Percentiles rank a stretch among this genome's conserved stretches.
These are phyloP conservation scores for Rhyacichthys aspro DNA, from an alignment of 2,797 vertebrate species.

Conservation along the genomic window DNA sequence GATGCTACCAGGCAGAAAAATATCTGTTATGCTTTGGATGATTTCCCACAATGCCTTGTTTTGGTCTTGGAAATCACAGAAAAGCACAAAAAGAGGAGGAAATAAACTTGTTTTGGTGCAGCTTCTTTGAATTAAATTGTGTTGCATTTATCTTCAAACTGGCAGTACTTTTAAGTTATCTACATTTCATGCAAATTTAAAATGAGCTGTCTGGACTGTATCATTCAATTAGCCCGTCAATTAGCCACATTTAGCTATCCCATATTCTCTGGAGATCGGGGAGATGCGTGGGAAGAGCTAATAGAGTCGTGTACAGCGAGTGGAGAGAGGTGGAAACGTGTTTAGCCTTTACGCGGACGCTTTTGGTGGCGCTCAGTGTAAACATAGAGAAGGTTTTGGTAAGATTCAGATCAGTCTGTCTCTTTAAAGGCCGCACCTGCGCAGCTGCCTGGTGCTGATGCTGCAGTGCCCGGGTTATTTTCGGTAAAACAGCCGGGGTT, in stretches of 20 bases:
- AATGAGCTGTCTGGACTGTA: background rate
- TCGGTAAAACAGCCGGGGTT: conserved; percentile 83
- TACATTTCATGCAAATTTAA: conserved; percentile 5
- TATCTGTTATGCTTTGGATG: conserved; percentile 4
- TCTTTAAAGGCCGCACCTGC: conserved; percentile 84
- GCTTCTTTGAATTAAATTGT: background rate
- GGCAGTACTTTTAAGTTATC: conserved; percentile 15
- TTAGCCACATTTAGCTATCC: conserved; percentile 16
- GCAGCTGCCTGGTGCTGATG: conserved; percentile 81
- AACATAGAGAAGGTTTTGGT: conserved; percentile 39
- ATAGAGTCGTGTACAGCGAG: background rate
- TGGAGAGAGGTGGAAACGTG: background rate
- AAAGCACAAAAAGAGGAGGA: too few relatives aligned
- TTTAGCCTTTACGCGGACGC: background rate
- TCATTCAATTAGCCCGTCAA: conserved; percentile 17
- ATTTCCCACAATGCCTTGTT: conserved; percentile 8
- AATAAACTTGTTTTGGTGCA: background rate
- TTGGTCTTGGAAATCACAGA: background rate
- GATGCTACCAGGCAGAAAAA: conserved; percentile 44
- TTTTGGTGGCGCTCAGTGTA: conserved; percentile 22
- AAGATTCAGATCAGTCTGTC: conserved; percentile 52
- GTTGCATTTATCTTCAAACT: conserved; percentile 4
- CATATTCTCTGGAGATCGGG: conserved; percentile 6
- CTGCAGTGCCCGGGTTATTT: conserved; percentile 87
- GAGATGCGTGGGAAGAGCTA: conserved; percentile 11